phyloP scores from a whole-genome alignment of 2,888 invertebrate genomes.

The Zele albiditarsus region DNA sequence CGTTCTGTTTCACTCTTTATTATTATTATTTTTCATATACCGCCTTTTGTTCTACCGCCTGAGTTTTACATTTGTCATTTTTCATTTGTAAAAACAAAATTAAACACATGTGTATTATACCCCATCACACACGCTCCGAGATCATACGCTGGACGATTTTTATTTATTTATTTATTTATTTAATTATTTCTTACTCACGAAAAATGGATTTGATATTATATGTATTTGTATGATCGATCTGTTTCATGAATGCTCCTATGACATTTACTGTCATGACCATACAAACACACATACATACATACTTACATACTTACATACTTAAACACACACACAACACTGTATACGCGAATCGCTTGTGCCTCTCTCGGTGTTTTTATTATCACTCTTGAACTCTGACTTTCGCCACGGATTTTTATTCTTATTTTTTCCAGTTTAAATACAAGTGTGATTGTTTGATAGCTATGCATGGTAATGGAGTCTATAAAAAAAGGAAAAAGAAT shows the following conservation, averaged over 20 bases:
- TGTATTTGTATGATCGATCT: constrained; percentile 17
- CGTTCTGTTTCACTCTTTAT: not conserved
- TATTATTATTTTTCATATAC: not conserved
- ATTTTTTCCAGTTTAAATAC: constrained; percentile 35
- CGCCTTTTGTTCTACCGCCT: not conserved
- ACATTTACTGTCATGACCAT: not conserved
- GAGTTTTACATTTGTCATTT: constrained; percentile 7
- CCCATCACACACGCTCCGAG: constrained; percentile 43
- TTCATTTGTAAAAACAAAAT: constrained; percentile 5
- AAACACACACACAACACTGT: constrained; percentile 19
- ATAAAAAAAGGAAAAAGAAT: constrained; percentile 23
- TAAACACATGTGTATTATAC: constrained; percentile 35
- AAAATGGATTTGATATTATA: constrained; percentile 12
- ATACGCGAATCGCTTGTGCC: constrained; percentile 5
- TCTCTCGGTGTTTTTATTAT: constrained; percentile 11
- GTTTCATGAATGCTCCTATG: not conserved
- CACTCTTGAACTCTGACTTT: constrained; percentile 22
- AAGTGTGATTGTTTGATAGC: constrained; percentile 37
- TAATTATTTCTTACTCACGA: not conserved
- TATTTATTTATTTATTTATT: constrained; percentile 13
- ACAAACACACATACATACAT: not conserved
- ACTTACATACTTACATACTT: not conserved
- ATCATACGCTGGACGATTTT: constrained; percentile 48
- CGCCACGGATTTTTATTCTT: not conserved
- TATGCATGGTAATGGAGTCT: constrained; percentile 34